These are phyloP conservation scores for Rotaria sp. DNA, from an alignment of 2,888 invertebrate genomes.

Conservation along the genomic window DNA sequence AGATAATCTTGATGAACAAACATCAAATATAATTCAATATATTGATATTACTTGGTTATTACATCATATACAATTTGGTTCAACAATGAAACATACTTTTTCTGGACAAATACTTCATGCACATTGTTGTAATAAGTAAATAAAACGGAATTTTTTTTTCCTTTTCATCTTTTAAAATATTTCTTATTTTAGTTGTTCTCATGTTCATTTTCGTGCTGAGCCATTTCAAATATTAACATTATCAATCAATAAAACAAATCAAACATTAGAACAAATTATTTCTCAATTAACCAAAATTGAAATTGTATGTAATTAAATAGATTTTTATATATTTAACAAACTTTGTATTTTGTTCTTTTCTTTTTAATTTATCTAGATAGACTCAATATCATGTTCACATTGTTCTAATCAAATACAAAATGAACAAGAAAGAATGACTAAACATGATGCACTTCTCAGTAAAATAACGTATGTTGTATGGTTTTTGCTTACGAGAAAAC, in stretches of 20 bases:
- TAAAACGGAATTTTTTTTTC: background rate
- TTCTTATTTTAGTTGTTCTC: background rate
- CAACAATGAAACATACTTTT: background rate
- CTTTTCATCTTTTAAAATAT: background rate
- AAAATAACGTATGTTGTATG: background rate
- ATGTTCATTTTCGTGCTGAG: conserved; percentile 12
- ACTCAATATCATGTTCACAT: background rate
- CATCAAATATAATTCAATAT: background rate
- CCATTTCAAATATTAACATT: background rate
- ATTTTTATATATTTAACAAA: background rate
- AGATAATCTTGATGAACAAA: background rate
- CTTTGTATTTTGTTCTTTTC: background rate
- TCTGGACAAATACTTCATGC: conserved; percentile 17
- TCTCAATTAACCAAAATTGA: background rate
- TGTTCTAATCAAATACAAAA: background rate
- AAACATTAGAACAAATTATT: background rate
- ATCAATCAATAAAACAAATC: background rate
- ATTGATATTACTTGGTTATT: conserved; percentile 12
- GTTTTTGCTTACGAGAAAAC: too few species aligned
- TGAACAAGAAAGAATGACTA: background rate
- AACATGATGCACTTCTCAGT: background rate
- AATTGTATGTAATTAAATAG: background rate
- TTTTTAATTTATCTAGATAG: background rate
- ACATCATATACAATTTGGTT: background rate
- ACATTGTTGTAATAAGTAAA: background rate